These are phyloP conservation scores for Rhegmatorhina hoffmannsi DNA, from an alignment of 2,113 vertebrate genomes.

Conservation along the genomic window DNA sequence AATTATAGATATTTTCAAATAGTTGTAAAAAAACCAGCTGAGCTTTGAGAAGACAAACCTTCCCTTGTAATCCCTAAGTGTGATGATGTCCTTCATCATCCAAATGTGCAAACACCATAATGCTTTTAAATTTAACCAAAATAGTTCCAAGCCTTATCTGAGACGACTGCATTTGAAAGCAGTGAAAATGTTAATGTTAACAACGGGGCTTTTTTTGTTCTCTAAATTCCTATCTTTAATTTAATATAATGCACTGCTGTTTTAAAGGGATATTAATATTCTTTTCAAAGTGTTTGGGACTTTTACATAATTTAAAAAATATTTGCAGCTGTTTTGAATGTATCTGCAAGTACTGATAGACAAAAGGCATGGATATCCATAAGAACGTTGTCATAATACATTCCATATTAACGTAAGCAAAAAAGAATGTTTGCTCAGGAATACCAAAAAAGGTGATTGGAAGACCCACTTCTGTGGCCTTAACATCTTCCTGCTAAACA, in stretches of 20 bases:
- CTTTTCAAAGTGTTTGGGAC: slow-evolving; percentile 71
- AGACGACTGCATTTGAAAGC: not conserved
- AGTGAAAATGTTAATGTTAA: slow-evolving; percentile 44
- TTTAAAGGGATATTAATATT: slow-evolving; percentile 71
- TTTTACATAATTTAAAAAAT: slow-evolving; percentile 77
- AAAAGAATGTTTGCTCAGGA: slow-evolving; percentile 71
- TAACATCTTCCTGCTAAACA: slow-evolving; percentile 49
- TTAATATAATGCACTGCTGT: slow-evolving; percentile 61
- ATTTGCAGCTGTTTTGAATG: slow-evolving; percentile 75
- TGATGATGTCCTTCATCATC: not conserved
- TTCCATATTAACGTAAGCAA: slow-evolving; percentile 73
- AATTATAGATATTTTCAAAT: not conserved
- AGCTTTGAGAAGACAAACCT: not conserved
- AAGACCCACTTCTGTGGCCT: slow-evolving; percentile 48
- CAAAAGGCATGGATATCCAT: slow-evolving; percentile 69
- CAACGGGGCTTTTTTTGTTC: slow-evolving; percentile 45
- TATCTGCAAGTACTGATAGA: slow-evolving; percentile 70
- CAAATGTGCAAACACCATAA: slow-evolving; percentile 48
- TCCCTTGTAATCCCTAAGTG: not conserved
- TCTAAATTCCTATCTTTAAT: slow-evolving; percentile 60
- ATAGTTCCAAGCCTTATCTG: slow-evolving; percentile 40
- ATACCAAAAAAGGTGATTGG: slow-evolving; percentile 68
- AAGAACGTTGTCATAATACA: slow-evolving; percentile 72
- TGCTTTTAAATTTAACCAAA: not conserved
- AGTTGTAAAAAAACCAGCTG: not conserved